Base-by-base conservation (phyloP, 2,113 vertebrate species). In the Dicentrarchus labrax region DNA sequence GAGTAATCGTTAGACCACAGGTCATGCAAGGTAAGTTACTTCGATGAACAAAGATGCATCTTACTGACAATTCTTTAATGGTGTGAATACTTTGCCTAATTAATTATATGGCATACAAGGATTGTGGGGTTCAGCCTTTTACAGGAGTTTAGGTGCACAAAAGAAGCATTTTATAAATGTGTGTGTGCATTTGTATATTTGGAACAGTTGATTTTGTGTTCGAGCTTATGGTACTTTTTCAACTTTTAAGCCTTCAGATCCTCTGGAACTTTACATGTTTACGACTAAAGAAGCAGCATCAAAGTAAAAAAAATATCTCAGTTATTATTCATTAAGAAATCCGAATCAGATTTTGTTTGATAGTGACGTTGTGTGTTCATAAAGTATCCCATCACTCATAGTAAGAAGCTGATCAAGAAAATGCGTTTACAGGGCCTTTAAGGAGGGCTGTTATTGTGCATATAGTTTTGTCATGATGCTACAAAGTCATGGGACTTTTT, bases 141-240 rank as follows among this genome's bases (percentile, higher is more conserved):
- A 84, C n/a, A 66, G 67, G 66, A 30, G 73, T 74, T 39, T 48
- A 62, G 68, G 45, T 72, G 16, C 45, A 47, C 62, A 71, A 59
- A 66, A 65, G 41, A 72, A 62, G 57, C 41, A 70, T 59, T 51
- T 21, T 19, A 43, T 51, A 5, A 22, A 50, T 76, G 13, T 30
- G 4, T 16, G n/a, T 45, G n/a, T 5, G 43, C 11, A n/a, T 73
- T 51, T 59, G 4, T 4, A 56, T 21, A 51, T 54, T 47, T 22
- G 43, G 39, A 48, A 57, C 39, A 62, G 43, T 7, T 59, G 19
- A 59, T 59, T 57, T 67, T 50, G 5, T 19, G 8, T 45, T 61
- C 3, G 36, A 47, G 13, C 13, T 50, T 19, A 1, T 57, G 38
- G 3, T 16, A 2, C 8, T 56, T 69, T 57, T 30, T 30, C 9